Evolutionary conservation across 2,888 invertebrate genomes (phyloP), one percentile per base, ranked within the genome.

Genomic region (Brachypalpus laphriformis): DNA sequence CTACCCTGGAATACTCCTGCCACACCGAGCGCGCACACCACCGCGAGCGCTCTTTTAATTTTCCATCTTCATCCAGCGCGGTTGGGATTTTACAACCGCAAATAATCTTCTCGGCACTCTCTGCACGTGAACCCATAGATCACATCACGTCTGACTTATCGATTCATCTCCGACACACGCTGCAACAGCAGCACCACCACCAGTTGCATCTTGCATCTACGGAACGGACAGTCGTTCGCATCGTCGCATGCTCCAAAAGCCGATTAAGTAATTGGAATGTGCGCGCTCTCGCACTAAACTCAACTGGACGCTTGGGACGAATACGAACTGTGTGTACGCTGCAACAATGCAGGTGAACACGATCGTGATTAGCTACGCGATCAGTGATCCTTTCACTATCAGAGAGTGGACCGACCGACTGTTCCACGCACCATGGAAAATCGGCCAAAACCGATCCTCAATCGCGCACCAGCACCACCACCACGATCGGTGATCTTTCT

Each of bases 261-360:
- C 75, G 74, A 85, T 85, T 85, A 85, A 85, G 85, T 85, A 85
- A 85, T 85, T 85, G 85, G 85, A 85, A 85, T 85, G 74, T 70
- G 80, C 37, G 74, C 61, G 49, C 59, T 77, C 77, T 77, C 71
- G 78, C 66, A 70, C 47, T 70, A 49, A 54, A 65, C 63, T 65
- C 11, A 49, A 61, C 37, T 61, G 49, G 37, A 11, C 22, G 49
- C 59, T n/a, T n/a, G 31, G 31, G 34, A 31, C 45, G 31, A n/a
- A 65, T 8, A 65, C 14, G 34, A 40, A 14, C 31, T 56, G 71
- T 65, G 49, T 66, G 59, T 49, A 14, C 76, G 28, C 14, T 42
- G 20, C 63, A 83, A 83, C 83, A 83, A 85, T 85, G 75, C 80
- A 85, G 85, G 85, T 85, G 85, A 85, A 85, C 85, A 81, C 71